phyloP scores from a whole-genome alignment of 2,797 vertebrate species.

The Melanotaenia maccullochi region DNA sequence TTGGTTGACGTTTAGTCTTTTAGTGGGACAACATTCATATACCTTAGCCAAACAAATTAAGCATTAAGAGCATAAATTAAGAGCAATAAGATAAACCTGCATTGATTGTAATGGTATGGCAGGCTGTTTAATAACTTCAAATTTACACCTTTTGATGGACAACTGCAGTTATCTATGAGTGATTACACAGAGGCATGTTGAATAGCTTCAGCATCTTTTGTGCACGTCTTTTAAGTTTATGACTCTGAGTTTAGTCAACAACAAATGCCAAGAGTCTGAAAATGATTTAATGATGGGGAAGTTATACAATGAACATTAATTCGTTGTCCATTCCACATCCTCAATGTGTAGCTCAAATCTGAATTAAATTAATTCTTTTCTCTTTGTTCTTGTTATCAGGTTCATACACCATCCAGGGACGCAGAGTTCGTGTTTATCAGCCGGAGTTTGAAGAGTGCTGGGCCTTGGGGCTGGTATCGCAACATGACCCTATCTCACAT shows the following conservation, averaged over 20 bases:
- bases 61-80: not conserved
- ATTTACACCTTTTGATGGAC: not conserved
- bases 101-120: not conserved
- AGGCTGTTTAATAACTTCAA: not conserved
- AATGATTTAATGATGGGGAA: too few relatives aligned
- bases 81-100: not conserved
- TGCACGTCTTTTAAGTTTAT: not conserved
- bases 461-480: conserved; percentile 90
- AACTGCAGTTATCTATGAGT: not conserved
- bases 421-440: conserved; percentile 94
- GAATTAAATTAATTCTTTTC: conserved; percentile 2
- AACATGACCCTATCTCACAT: conserved; percentile 92
- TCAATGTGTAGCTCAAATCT: not conserved
- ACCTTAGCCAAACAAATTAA: not conserved
- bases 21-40: not conserved
- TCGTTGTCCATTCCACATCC: not conserved
- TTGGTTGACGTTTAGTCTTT: not conserved
- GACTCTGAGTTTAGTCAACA: not conserved
- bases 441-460: conserved; percentile 94
- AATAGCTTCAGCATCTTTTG: not conserved
- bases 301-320: not conserved
- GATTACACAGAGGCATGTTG: not conserved
- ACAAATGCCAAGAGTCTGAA: not conserved
- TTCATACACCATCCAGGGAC: conserved; percentile 94
- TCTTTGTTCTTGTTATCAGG: conserved; percentile 75